Evolutionary conservation across 2,797 vertebrate genomes (phyloP).

Genomic region (Syncerus caffer): DNA sequence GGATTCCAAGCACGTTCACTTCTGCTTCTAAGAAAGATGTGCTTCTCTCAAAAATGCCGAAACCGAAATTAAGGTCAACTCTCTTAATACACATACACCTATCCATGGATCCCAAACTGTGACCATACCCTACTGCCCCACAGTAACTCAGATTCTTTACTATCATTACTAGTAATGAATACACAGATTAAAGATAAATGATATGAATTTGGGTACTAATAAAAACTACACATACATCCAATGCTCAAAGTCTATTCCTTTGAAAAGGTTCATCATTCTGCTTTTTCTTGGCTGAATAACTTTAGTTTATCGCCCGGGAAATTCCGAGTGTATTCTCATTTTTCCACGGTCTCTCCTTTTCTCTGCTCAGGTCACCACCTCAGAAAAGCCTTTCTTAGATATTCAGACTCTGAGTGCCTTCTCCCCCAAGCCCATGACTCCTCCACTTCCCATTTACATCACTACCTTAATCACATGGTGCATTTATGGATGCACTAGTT

Average conservation of each 20-base stretch:
- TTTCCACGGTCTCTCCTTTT: background rate
- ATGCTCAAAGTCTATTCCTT: slow-evolving; percentile 1
- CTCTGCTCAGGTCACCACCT: background rate
- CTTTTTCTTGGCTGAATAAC: slow-evolving; percentile 13
- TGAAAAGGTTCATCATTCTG: background rate
- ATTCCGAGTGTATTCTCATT: background rate
- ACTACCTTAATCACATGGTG: background rate
- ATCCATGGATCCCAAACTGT: background rate
- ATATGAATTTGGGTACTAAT: background rate
- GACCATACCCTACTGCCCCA: background rate
- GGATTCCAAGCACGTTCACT: background rate
- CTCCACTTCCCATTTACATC: background rate
- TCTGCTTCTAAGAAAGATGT: background rate
- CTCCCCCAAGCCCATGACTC: background rate
- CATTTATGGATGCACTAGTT: background rate
- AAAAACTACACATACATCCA: background rate
- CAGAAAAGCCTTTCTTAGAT: background rate
- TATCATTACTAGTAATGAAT: background rate
- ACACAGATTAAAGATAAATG: background rate
- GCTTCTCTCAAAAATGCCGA: background rate
- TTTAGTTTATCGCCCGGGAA: background rate
- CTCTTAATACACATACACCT: background rate
- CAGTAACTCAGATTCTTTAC: background rate
- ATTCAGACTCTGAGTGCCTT: background rate
- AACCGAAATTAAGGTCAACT: background rate